Evolutionary conservation across 2,797 vertebrate genomes (phyloP).

Genomic region (Apogon hyalosoma): DNA sequence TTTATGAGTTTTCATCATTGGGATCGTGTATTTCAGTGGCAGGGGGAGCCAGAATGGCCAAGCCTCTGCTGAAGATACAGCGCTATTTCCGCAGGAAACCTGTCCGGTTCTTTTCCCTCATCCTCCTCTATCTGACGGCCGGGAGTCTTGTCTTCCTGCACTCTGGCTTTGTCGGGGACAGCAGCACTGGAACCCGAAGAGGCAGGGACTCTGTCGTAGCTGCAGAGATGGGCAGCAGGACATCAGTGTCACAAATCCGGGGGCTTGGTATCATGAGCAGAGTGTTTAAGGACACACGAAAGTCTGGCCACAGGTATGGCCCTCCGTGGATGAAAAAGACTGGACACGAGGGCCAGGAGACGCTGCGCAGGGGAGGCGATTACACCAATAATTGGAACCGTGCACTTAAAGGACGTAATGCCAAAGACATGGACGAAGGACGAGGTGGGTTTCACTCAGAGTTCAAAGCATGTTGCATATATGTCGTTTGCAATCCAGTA

Average conservation of each 20-base stretch:
- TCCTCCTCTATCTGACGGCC: slow-evolving; percentile 93
- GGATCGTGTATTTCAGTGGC: slow-evolving; percentile 60
- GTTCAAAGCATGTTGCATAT: background rate
- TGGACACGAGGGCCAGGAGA: slow-evolving; percentile 72
- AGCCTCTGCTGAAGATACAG: slow-evolving; percentile 92
- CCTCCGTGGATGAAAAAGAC: slow-evolving; percentile 87
- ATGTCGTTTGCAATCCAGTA: slow-evolving; percentile 6
- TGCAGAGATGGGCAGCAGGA: slow-evolving; percentile 60
- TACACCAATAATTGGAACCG: slow-evolving; percentile 85
- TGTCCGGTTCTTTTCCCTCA: slow-evolving; percentile 92
- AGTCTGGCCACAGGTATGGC: slow-evolving; percentile 80
- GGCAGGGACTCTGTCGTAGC: slow-evolving; percentile 67
- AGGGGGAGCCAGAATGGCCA: slow-evolving; percentile 89
- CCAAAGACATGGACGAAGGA: slow-evolving; percentile 90
- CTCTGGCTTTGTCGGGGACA: slow-evolving; percentile 87
- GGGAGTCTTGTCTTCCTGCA: slow-evolving; percentile 95
- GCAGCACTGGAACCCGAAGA: slow-evolving; percentile 61
- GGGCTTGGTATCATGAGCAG: slow-evolving; percentile 82
- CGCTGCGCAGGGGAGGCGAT: slow-evolving; percentile 76
- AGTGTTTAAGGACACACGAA: slow-evolving; percentile 83
- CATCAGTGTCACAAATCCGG: slow-evolving; percentile 66
- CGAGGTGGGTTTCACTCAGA: slow-evolving; percentile 84
- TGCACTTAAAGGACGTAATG: slow-evolving; percentile 84
- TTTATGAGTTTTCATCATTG: slow-evolving; percentile 75
- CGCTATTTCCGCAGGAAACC: slow-evolving; percentile 94